phyloP scores from a whole-genome alignment of 2,113 vertebrate species.

The Chrysemys picta region DNA sequence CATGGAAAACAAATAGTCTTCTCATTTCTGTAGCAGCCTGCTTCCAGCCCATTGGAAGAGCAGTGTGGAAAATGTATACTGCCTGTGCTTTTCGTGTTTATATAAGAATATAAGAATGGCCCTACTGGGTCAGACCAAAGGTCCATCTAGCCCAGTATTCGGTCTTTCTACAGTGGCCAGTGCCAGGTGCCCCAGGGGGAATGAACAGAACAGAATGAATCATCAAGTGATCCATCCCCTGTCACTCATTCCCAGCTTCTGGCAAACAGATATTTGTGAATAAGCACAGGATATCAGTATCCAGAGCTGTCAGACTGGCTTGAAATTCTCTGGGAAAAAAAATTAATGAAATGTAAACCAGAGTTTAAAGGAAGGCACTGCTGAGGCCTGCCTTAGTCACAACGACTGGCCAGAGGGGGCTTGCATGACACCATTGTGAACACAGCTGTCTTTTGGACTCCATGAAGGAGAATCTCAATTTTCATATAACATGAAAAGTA shows the following conservation, averaged over 20 bases:
- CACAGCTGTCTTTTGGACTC: background rate
- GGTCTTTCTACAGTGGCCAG: too few relatives aligned
- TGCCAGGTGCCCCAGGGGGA: too few relatives aligned
- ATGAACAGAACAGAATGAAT: too few relatives aligned
- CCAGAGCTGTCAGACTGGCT: background rate
- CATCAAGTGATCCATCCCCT: too few relatives aligned
- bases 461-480: background rate
- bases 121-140: too few relatives aligned
- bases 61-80: background rate
- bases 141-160: too few relatives aligned
- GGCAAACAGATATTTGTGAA: background rate
- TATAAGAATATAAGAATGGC: too few relatives aligned
- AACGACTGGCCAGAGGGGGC: background rate
- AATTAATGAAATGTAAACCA: background rate
- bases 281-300: background rate
- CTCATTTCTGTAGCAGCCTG: background rate
- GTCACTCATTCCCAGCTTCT: too few relatives aligned
- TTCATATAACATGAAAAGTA: background rate
- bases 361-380: background rate
- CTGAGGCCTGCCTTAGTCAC: background rate
- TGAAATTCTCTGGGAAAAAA: background rate
- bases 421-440: background rate
- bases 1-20: background rate
- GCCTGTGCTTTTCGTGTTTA: background rate
- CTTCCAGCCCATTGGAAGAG: background rate